phyloP scores from a whole-genome alignment of 2,888 invertebrate species.

The Colletes collaris region DNA sequence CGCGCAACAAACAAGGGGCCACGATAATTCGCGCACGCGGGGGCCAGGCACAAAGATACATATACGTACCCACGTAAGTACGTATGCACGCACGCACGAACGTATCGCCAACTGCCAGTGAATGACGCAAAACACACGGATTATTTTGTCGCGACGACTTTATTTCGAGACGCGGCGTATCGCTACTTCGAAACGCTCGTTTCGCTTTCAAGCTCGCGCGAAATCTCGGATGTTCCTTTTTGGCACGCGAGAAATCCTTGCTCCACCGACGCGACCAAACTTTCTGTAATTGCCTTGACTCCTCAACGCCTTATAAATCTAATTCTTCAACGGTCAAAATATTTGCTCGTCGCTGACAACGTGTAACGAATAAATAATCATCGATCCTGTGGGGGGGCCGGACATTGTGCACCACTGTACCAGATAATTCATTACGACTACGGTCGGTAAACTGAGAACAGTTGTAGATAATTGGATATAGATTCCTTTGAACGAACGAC shows the following conservation, averaged over 20 bases:
- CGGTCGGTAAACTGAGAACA: no score
- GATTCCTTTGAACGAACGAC: no score
- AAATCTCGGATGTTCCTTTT: slow-evolving; percentile 29
- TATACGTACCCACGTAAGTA: not conserved
- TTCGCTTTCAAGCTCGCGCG: slow-evolving; percentile 11
- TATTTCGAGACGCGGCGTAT: slow-evolving; percentile 71
- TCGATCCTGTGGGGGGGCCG: no score
- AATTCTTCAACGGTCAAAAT: no score
- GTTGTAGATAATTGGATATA: no score
- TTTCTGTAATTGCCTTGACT: not conserved
- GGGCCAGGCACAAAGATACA: slow-evolving; percentile 18
- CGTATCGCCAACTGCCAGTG: slow-evolving; percentile 42
- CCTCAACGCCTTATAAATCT: no score
- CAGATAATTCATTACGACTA: no score
- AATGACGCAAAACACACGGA: slow-evolving; percentile 77
- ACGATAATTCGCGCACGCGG: slow-evolving; percentile 21
- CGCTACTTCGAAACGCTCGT: slow-evolving; percentile 23
- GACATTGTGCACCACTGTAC: no score
- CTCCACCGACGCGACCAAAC: slow-evolving; percentile 3
- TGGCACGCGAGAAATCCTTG: slow-evolving; percentile 37
- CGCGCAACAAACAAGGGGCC: slow-evolving; percentile 40
- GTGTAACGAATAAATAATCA: no score
- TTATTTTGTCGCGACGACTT: slow-evolving; percentile 76
- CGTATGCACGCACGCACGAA: not conserved
- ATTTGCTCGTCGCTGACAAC: no score